Conservation (phyloP, 2,797 vertebrate genomes). For the Malurus leucopterus region DNA sequence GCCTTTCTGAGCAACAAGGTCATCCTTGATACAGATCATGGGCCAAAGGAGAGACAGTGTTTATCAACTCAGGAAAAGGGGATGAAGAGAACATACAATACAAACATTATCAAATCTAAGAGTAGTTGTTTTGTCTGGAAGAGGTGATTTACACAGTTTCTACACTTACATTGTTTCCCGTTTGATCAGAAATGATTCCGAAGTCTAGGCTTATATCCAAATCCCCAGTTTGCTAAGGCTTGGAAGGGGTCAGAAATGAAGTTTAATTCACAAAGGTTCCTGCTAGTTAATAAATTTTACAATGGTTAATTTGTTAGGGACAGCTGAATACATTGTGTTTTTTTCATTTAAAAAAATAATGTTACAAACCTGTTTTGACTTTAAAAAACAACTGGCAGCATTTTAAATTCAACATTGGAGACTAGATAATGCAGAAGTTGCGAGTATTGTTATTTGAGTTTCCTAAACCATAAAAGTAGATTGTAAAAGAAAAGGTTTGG, state of each 20-base stretch:
- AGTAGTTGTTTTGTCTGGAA: conserved; percentile 37
- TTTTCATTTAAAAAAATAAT: not conserved
- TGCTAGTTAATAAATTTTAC: conserved; percentile 3
- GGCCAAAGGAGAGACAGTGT: not conserved
- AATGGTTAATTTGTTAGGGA: not conserved
- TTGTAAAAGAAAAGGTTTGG: not conserved
- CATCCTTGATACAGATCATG: not conserved
- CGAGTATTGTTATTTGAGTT: not conserved
- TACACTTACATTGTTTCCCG: conserved; percentile 26
- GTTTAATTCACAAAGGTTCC: not conserved
- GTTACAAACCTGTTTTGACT: not conserved
- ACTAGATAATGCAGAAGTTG: not conserved
- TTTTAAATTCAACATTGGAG: not conserved
- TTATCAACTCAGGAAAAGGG: not conserved
- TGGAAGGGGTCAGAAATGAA: conserved; percentile 6
- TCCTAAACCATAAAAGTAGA: not conserved
- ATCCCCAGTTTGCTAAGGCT: not conserved
- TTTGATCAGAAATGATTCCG: not conserved
- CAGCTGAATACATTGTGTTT: not conserved
- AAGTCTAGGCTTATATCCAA: conserved; percentile 10
- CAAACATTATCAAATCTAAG: conserved; percentile 14
- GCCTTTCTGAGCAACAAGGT: not conserved
- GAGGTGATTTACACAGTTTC: conserved; percentile 3
- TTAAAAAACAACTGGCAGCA: not conserved
- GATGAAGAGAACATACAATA: not conserved